These are phyloP conservation scores for Schizotus pectinicornis DNA, from an alignment of 2,888 invertebrate genomes.

Conservation along the genomic window DNA sequence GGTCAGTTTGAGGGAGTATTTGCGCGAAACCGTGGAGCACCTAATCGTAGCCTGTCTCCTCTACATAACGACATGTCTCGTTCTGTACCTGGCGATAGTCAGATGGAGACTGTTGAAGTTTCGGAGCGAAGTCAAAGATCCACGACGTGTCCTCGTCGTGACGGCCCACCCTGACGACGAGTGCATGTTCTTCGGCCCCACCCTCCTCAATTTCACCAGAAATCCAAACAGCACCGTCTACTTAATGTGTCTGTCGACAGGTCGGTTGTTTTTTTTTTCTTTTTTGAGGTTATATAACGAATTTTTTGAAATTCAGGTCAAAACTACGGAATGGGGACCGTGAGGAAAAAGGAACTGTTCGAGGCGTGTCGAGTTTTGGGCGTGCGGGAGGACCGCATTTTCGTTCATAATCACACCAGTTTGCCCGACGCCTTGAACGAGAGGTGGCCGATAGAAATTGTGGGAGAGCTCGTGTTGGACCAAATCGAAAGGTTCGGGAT, in stretches of 20 bases:
- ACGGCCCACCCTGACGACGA: slow-evolving; percentile 99
- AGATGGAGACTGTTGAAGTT: slow-evolving; percentile 60
- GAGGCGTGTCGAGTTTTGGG: slow-evolving; percentile 81
- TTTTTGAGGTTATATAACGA: slow-evolving; percentile 9
- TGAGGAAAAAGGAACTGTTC: slow-evolving; percentile 81
- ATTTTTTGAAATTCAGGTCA: slow-evolving; percentile 48
- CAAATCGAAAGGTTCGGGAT: slow-evolving; percentile 77
- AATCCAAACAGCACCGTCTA: slow-evolving; percentile 73
- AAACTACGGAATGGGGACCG: slow-evolving; percentile 57
- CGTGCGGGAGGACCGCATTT: slow-evolving; percentile 77
- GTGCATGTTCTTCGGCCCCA: slow-evolving; percentile 98
- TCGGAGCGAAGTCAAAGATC: slow-evolving; percentile 61
- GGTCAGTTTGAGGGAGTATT: slow-evolving; percentile 47
- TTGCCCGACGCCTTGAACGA: slow-evolving; percentile 78
- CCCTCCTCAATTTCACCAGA: slow-evolving; percentile 72
- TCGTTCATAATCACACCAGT: slow-evolving; percentile 71
- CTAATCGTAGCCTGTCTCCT: slow-evolving; percentile 60
- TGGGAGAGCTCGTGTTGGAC: slow-evolving; percentile 68
- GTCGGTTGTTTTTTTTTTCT: slow-evolving; percentile 56
- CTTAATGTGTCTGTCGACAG: slow-evolving; percentile 85
- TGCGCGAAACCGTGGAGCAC: slow-evolving; percentile 65
- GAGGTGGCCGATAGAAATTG: slow-evolving; percentile 76
- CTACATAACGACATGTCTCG: slow-evolving; percentile 62
- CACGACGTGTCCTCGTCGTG: slow-evolving; percentile 76
- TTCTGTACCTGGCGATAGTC: slow-evolving; percentile 55